Evolutionary conservation across 2,113 vertebrate species (phyloP).

Genomic region (Chionomys nivalis): DNA sequence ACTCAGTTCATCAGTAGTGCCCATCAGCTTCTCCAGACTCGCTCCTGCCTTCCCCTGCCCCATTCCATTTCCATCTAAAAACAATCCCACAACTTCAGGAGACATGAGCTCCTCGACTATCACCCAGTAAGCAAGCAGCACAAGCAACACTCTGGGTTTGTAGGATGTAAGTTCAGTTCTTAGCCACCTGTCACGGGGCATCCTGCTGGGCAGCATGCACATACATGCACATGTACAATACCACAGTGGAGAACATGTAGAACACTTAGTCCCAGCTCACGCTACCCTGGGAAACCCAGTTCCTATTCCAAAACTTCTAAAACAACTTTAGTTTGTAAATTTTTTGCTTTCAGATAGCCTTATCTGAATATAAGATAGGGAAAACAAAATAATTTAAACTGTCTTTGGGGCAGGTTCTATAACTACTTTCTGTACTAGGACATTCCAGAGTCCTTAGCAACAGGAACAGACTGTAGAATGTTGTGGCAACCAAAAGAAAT

Average conservation of each 20-base stretch:
- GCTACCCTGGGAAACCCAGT: not conserved
- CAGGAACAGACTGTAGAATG: slow-evolving; percentile 40
- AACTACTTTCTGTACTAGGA: slow-evolving; percentile 60
- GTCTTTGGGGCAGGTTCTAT: slow-evolving; percentile 30
- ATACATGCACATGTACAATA: not conserved
- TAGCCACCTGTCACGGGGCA: not conserved
- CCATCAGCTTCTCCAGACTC: too few relatives aligned
- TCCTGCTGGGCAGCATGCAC: not conserved
- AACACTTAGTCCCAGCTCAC: not conserved
- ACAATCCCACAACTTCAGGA: not conserved
- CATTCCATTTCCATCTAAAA: not conserved
- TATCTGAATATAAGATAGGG: slow-evolving; percentile 54
- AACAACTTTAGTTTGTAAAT: slow-evolving; percentile 52
- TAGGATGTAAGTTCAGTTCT: not conserved
- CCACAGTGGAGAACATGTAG: not conserved
- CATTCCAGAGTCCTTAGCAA: slow-evolving; percentile 74
- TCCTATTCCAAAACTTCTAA: slow-evolving; percentile 18
- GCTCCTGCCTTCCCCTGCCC: not conserved
- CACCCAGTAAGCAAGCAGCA: not conserved
- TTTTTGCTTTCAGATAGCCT: slow-evolving; percentile 54
- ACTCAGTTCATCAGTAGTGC: too few relatives aligned
- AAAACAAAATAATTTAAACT: slow-evolving; percentile 67
- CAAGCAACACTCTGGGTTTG: not conserved
- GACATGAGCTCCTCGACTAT: not conserved
- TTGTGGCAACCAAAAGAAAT: slow-evolving; percentile 61